phyloP scores from a whole-genome alignment of 1,140 invertebrate genomes.

The Uloborus diversus region DNA sequence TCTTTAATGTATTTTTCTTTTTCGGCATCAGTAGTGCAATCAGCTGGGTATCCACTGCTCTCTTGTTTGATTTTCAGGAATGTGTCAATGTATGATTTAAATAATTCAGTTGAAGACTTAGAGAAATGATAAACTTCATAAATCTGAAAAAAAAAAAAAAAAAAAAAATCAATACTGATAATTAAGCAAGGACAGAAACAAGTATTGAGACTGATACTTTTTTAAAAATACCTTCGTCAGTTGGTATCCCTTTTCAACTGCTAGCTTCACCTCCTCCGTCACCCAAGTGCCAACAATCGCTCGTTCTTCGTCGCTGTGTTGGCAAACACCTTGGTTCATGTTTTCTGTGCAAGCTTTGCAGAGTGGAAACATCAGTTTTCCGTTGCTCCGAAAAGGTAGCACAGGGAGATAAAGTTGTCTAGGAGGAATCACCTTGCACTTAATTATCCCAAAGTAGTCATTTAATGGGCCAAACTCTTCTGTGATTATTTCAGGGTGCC shows the following conservation, averaged over 20 bases:
- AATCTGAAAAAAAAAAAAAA: neutral
- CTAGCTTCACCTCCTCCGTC: constrained; percentile 64
- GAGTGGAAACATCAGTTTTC: constrained; percentile 58
- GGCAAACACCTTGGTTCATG: constrained; percentile 38
- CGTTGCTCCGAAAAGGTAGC: neutral
- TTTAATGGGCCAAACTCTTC: neutral
- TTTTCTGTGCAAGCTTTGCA: constrained; percentile 57
- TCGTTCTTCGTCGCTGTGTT: constrained; percentile 61
- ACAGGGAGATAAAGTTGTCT: neutral
- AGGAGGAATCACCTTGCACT: neutral
- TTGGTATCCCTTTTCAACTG: constrained; percentile 62
- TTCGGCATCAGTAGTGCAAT: neutral
- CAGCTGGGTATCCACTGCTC: neutral
- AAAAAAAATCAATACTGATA: neutral
- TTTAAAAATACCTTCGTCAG: constrained; percentile 61
- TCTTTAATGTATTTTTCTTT: neutral
- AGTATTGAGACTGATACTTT: too few species aligned
- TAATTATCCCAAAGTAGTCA: constrained; percentile 5
- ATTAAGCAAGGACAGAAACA: too few species aligned
- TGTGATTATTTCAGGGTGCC: neutral
- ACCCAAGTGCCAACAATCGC: too few species aligned
- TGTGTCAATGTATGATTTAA: neutral
- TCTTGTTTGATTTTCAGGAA: neutral
- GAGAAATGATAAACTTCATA: neutral
- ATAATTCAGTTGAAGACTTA: neutral